Conservation (phyloP, 2,888 invertebrate species). For the Scaptomyza reducta region DNA sequence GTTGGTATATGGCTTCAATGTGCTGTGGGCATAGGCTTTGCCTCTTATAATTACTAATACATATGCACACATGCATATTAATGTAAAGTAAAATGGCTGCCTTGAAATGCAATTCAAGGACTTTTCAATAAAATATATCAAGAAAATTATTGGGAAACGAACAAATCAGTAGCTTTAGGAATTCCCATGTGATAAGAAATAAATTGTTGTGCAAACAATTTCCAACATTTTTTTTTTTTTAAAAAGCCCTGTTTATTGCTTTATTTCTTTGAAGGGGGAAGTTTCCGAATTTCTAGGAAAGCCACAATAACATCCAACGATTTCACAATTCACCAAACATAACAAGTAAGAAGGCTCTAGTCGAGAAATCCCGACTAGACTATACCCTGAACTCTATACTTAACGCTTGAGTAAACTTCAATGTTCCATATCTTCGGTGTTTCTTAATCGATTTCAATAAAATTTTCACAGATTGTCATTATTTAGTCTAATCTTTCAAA, state of each 20-base stretch:
- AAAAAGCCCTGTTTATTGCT: background rate
- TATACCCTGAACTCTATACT: no score
- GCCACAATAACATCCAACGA: conserved; percentile 17
- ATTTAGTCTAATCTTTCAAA: no score
- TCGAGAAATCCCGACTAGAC: no score
- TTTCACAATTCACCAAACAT: conserved; percentile 38
- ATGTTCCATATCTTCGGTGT: no score
- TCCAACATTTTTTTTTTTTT: no score
- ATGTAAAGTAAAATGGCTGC: conserved; percentile 27
- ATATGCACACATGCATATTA: no score
- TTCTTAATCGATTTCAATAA: no score
- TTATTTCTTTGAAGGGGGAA: conserved; percentile 24
- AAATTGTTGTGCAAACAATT: no score
- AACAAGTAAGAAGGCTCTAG: no score
- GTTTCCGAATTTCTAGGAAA: conserved; percentile 27
- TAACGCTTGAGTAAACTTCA: no score
- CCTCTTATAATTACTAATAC: conserved; percentile 12
- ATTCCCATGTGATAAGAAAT: background rate
- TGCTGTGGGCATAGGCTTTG: conserved; percentile 18
- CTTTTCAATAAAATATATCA: no score
- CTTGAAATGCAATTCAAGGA: conserved; percentile 1
- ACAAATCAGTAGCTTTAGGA: background rate
- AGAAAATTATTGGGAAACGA: background rate
- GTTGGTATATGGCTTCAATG: conserved; percentile 47
- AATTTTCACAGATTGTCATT: no score